phyloP scores from a whole-genome alignment of 2,888 invertebrate species.

The Caenorhabditis uteleia region DNA sequence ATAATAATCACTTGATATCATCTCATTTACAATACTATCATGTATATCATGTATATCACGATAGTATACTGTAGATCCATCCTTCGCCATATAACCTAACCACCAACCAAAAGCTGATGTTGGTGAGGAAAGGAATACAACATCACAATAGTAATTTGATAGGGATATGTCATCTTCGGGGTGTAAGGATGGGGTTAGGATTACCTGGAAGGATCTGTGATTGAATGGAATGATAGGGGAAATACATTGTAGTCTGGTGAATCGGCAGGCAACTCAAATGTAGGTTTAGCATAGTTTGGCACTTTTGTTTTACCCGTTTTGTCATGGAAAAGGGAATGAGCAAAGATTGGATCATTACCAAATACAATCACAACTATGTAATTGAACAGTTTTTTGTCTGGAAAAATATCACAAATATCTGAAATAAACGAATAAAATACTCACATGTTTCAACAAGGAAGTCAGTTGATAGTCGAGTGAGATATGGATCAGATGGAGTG shows the following conservation, averaged over 20 bases:
- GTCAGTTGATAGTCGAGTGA: no score
- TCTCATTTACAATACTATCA: constrained; percentile 13
- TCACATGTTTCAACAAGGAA: no score
- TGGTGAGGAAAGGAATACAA: constrained; percentile 13
- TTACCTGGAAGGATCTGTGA: not conserved
- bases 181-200: not conserved
- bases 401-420: no score
- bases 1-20: constrained; percentile 18
- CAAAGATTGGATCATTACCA: constrained; percentile 17
- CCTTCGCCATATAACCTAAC: constrained; percentile 16
- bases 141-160: constrained; percentile 9
- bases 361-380: constrained; percentile 3
- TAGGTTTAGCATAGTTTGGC: not conserved
- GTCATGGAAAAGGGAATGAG: constrained; percentile 7
- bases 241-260: constrained; percentile 5
- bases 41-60: constrained; percentile 16
- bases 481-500: no score
- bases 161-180: constrained; percentile 12
- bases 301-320: not conserved
- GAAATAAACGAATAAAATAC: no score
- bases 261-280: not conserved
- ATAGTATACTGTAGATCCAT: constrained; percentile 12
- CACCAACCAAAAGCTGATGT: constrained; percentile 30
- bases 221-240: not conserved
- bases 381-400: not conserved